phyloP scores from a whole-genome alignment of 2,797 vertebrate species.

The Crenuchus spilurus region DNA sequence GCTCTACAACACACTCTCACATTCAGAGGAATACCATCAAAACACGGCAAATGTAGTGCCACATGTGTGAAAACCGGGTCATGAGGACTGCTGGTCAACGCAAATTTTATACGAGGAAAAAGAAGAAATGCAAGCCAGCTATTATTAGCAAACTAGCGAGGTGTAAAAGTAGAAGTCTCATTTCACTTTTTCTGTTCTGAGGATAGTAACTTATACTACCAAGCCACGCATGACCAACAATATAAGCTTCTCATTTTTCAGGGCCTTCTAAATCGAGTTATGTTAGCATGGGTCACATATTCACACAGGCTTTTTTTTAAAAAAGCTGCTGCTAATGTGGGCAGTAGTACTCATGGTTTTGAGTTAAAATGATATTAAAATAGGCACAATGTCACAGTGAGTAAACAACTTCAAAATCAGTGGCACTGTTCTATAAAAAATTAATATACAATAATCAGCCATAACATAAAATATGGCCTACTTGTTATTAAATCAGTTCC shows the following conservation, averaged over 20 bases:
- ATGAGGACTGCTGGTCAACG: neutral
- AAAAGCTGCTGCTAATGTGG: neutral
- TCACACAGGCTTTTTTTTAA: neutral
- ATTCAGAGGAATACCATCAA: neutral
- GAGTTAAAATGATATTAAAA: neutral
- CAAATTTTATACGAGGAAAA: conserved; percentile 53
- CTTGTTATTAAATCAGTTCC: too few species aligned
- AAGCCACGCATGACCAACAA: conserved; percentile 42
- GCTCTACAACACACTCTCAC: too few species aligned
- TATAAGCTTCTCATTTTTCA: conserved; percentile 41
- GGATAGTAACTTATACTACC: conserved; percentile 57
- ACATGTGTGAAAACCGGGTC: conserved; percentile 11
- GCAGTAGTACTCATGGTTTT: neutral
- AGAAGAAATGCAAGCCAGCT: conserved; percentile 64
- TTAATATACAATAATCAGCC: too few species aligned
- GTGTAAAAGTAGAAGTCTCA: conserved; percentile 76
- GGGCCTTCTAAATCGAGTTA: neutral
- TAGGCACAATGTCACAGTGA: neutral
- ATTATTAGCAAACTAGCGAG: conserved; percentile 69
- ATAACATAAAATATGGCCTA: too few species aligned
- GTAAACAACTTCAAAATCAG: neutral
- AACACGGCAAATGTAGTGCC: neutral
- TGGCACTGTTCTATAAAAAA: too few species aligned
- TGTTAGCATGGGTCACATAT: neutral
- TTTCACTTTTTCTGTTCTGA: conserved; percentile 72